Conservation (phyloP, 53 echinoderm and acorn worm species). For the Temnopleurus reevesii region DNA sequence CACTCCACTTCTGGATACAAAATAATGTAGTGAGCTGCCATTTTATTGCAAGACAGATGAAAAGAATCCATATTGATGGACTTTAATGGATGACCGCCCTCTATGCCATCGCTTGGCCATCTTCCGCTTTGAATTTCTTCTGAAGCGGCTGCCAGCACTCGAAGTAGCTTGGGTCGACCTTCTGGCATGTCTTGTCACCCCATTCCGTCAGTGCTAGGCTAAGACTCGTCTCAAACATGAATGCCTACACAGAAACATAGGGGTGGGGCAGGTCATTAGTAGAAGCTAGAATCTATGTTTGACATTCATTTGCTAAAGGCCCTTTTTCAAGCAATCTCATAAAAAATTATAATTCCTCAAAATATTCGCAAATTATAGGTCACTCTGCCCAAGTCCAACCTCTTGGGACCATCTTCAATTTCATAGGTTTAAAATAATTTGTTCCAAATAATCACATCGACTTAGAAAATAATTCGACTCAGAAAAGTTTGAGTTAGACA, state of each 20-base stretch:
- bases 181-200: conserved; percentile 84
- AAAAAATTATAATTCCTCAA: too few species aligned
- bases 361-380: too few species aligned
- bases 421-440: too few species aligned
- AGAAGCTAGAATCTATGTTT: not conserved
- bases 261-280: not conserved
- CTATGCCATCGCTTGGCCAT: conserved; percentile 35
- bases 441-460: too few species aligned
- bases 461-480: too few species aligned
- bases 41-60: not conserved
- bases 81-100: too few species aligned
- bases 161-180: conserved; percentile 77
- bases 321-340: too few species aligned
- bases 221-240: conserved; percentile 96
- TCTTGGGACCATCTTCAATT: too few species aligned
- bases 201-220: conserved; percentile 93
- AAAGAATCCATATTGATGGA: not conserved
- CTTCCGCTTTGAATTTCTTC: conserved; percentile 78
- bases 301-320: too few species aligned
- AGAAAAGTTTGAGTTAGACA: too few species aligned
- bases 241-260: conserved; percentile 64
- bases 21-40: not conserved
- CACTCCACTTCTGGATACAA: not conserved
- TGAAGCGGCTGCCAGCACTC: conserved; percentile 93
- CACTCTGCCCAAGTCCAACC: too few species aligned